Evolutionary conservation across 2,888 invertebrate genomes (phyloP), one percentile per base, ranked within the genome.

Genomic region (Ichneumoninae sp.): DNA sequence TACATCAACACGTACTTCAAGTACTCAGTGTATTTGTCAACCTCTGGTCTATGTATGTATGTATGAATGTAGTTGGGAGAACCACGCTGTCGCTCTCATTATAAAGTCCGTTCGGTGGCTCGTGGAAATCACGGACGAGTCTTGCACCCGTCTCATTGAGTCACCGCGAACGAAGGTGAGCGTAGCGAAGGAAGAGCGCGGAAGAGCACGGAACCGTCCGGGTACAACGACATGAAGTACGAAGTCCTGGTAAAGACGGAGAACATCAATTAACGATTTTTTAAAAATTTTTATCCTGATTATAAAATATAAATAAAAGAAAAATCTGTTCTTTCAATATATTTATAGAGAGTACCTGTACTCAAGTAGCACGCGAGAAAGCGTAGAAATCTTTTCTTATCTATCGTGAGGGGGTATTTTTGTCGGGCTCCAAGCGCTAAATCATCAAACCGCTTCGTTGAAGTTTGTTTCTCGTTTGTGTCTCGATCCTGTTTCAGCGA

Each of bases 31-130:
- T 36, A 36, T 40, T 40, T 8, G 40, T 8, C 8, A 5, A 8
- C 5, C 8, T 40, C 40, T 8, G 40, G 40, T 8, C 40, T 73
- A 60, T 57, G 22, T 3, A 7, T 47, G 19, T 47, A 5, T 8
- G 7, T 63, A 63, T 19, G n/a, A 33, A 33, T 16, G 22, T 47
- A 68, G 74, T 75, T 75, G 65, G 71, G 78, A 74, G 60, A 83
- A 83, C 78, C 79, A 44, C 73, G 79, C 83, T 83, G 83, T 85
- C 83, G 83, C 83, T 85, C 81, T 84, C 84, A 63, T 81, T 60
- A 60, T 16, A 13, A 30, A 30, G 60, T 30, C 30, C 60, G 16
- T 26, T 60, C 26, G 26, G 60, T 13, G 30, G 26, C 30, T 26
- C 73, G 73, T 63, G 47, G 47, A 74, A 74, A 63, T 74, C 47